Percentiles rank a stretch among this genome's conserved stretches.
Evolutionary conservation across 2,113 vertebrate genomes (phyloP).

Genomic region (Regulus satrapa): DNA sequence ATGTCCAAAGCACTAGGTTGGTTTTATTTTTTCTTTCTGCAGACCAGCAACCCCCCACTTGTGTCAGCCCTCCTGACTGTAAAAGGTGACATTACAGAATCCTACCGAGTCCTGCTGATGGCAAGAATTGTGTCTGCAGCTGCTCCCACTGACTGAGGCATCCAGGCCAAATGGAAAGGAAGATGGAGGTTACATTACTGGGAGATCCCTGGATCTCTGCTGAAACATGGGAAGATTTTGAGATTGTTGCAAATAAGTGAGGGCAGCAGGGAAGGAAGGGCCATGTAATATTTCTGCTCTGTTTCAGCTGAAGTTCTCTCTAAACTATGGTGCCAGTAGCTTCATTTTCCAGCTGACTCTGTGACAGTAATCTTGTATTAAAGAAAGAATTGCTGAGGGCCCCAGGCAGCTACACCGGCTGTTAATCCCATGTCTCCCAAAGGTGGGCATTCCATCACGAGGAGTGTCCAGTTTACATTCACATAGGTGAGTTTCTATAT

Average conservation of each 20-base stretch:
- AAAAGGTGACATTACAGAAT: constrained; percentile 74
- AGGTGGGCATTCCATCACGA: not conserved
- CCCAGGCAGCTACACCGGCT: not conserved
- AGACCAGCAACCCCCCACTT: constrained; percentile 77
- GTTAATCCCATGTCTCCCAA: not conserved
- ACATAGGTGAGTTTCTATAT: not conserved
- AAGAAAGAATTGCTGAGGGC: not conserved
- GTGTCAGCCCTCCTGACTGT: constrained; percentile 76
- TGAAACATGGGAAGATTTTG: not conserved
- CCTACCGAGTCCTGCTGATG: constrained; percentile 72
- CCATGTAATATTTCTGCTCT: not conserved
- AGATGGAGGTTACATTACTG: not conserved
- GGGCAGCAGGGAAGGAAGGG: not conserved
- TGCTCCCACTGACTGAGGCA: not conserved
- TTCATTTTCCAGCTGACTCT: not conserved
- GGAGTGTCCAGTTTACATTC: not conserved
- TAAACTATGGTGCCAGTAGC: not conserved
- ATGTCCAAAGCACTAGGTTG: not conserved
- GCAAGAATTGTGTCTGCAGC: constrained; percentile 48
- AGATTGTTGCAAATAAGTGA: not conserved
- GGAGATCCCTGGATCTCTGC: not conserved
- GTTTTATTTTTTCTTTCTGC: constrained; percentile 19
- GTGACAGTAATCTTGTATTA: not conserved
- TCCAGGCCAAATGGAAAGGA: not conserved
- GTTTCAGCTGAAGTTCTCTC: not conserved